These are phyloP conservation scores for Aegithalos caudatus DNA, from an alignment of 2,113 vertebrate genomes.

Conservation along the genomic window DNA sequence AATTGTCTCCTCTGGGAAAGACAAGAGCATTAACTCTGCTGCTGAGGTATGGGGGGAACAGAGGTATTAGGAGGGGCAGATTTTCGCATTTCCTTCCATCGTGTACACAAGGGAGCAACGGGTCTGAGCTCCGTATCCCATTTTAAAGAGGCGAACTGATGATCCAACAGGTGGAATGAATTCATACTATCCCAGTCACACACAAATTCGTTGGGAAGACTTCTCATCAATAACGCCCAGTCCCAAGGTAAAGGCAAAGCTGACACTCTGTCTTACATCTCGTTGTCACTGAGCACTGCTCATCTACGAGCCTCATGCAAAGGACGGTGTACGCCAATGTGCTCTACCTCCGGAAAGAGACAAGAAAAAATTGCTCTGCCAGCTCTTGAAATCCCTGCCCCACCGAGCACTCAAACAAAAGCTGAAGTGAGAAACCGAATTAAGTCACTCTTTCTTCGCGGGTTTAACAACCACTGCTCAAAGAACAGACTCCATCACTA, in stretches of 20 bases:
- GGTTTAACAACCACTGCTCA: background rate
- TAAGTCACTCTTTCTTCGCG: background rate
- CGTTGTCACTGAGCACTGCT: fast-evolving
- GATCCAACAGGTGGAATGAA: constrained; percentile 2
- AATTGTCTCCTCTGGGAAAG: background rate
- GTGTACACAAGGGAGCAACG: background rate
- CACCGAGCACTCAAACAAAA: background rate
- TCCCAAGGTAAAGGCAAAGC: background rate
- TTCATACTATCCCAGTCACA: background rate
- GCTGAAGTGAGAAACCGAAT: background rate
- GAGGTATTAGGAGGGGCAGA: background rate
- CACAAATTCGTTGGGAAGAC: background rate
- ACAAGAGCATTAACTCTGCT: background rate
- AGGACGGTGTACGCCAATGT: fast-evolving
- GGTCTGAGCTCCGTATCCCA: background rate
- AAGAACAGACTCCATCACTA: background rate
- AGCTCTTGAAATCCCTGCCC: background rate
- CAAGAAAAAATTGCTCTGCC: background rate
- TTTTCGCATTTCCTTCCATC: background rate
- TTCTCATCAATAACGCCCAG: background rate
- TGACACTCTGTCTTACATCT: background rate
- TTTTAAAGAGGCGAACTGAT: background rate
- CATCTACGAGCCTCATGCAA: background rate
- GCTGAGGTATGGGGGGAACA: background rate
- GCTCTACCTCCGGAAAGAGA: background rate